Percentiles rank a stretch among this genome's conserved stretches.
These are phyloP conservation scores for Peromyscus aztecus DNA, from an alignment of 2,797 vertebrate genomes.

Conservation along the genomic window DNA sequence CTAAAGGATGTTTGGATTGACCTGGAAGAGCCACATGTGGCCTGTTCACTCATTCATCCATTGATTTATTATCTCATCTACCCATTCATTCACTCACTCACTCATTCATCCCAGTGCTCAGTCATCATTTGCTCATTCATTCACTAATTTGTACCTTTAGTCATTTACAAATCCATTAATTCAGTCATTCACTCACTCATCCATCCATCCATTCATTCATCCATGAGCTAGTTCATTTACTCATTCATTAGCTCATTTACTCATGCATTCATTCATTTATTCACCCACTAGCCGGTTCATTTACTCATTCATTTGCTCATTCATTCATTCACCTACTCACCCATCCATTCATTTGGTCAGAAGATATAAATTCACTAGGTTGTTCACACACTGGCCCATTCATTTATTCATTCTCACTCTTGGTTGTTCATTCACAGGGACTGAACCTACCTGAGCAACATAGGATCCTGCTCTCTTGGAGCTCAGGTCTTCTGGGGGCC, in stretches of 20 bases:
- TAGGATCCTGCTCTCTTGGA: neutral
- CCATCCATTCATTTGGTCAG: too few species aligned
- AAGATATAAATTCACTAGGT: too few species aligned
- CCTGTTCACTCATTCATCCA: neutral
- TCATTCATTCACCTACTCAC: too few species aligned
- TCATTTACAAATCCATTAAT: neutral
- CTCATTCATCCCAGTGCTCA: neutral
- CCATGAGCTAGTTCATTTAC: too few species aligned
- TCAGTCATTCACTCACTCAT: neutral
- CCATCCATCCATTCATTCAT: neutral
- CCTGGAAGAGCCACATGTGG: neutral
- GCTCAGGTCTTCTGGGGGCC: neutral
- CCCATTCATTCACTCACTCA: neutral
- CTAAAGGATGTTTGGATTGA: neutral
- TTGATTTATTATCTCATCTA: neutral
- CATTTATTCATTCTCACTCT: neutral
- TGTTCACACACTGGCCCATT: too few species aligned
- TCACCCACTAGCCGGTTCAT: too few species aligned
- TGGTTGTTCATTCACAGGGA: neutral
- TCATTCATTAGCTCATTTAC: fast-evolving
- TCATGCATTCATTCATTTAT: neutral
- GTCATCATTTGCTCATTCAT: neutral
- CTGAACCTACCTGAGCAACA: neutral
- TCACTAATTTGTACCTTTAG: neutral
- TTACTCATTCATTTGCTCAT: neutral